A percentile compares a stretch with the other conserved stretches of the same genome.
Conservation (phyloP, 2,888 invertebrate species). For the Ochropleura plecta region DNA sequence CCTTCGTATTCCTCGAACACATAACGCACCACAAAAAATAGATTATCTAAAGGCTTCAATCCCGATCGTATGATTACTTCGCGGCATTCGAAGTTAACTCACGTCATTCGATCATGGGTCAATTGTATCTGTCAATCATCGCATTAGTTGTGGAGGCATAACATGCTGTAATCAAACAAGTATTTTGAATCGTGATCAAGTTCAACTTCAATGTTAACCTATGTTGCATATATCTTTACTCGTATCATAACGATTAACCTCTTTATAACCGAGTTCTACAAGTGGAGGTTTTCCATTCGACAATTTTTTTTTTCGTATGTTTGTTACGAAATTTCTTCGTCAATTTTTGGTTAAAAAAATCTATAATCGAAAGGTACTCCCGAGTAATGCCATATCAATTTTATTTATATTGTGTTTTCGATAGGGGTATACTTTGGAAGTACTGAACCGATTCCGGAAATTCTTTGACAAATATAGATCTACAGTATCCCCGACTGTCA, state of each 20-base stretch:
- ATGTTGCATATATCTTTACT: not conserved
- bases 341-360: no score
- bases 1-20: slow-evolving; percentile 6
- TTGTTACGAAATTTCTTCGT: no score
- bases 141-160: slow-evolving; percentile 42
- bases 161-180: slow-evolving; percentile 58
- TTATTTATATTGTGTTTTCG: no score
- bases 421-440: not conserved
- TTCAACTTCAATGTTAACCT: slow-evolving; percentile 61
- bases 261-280: no score
- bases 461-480: not conserved
- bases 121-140: slow-evolving; percentile 60
- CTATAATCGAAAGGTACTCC: no score
- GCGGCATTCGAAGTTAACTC: slow-evolving; percentile 44
- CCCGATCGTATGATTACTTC: slow-evolving; percentile 43
- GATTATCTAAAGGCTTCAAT: slow-evolving; percentile 42
- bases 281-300: no score
- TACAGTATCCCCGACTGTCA: not conserved
- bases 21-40: slow-evolving; percentile 42
- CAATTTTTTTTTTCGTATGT: no score
- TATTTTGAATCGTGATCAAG: slow-evolving; percentile 56
- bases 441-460: not conserved
- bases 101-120: slow-evolving; percentile 45
- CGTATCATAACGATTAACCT: not conserved
- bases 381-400: no score